phyloP scores from a whole-genome alignment of 2,797 vertebrate genomes.

The Dermochelys coriacea region DNA sequence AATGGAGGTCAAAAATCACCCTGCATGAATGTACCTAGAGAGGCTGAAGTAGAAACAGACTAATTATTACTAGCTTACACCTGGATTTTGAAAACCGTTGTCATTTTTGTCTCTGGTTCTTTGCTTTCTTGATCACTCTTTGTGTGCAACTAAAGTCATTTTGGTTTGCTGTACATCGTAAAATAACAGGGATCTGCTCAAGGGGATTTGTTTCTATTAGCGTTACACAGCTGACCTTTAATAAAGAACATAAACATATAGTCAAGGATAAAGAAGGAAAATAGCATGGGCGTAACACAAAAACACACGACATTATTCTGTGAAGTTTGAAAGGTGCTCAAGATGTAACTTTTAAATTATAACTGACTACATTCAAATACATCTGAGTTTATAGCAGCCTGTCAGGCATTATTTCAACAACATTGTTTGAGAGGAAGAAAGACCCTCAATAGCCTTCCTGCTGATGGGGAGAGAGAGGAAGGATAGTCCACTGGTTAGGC shows the following conservation, averaged over 20 bases:
- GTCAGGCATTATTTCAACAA: constrained; percentile 21
- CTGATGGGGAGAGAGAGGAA: background rate
- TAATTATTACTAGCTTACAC: background rate
- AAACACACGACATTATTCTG: background rate
- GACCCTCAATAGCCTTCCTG: background rate
- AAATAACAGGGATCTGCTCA: constrained; percentile 56
- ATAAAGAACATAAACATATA: constrained; percentile 9
- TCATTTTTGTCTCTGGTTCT: constrained; percentile 7
- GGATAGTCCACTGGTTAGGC: constrained; percentile 29
- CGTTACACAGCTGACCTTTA: constrained; percentile 58
- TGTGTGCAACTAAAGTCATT: constrained; percentile 30
- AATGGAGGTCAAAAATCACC: background rate
- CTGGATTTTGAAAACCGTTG: background rate
- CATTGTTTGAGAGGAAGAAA: constrained; percentile 26
- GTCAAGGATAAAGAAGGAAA: constrained; percentile 41
- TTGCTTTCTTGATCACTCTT: constrained; percentile 2
- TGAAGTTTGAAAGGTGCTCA: constrained; percentile 18
- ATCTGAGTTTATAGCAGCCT: constrained; percentile 7
- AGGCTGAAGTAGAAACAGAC: background rate
- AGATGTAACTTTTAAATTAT: constrained; percentile 44
- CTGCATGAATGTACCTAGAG: background rate
- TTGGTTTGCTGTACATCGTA: constrained; percentile 43
- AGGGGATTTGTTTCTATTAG: constrained; percentile 53
- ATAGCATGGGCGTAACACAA: background rate
- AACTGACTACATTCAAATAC: background rate